Base-by-base conservation (phyloP, 2,888 invertebrate species). In the Dexiosoma caninum region DNA sequence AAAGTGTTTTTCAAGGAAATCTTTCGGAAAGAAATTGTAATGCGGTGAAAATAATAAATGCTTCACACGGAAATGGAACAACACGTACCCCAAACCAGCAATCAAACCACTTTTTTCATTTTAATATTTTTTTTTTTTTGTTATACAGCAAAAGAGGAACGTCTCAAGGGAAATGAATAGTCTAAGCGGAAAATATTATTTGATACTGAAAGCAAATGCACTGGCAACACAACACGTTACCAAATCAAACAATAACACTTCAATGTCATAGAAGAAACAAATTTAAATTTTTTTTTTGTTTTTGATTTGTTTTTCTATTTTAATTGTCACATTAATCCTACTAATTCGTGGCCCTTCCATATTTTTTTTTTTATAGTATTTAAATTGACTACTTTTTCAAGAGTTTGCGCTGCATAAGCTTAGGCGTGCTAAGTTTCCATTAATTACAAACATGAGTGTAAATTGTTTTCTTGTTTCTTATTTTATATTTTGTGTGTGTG, bases 1-100 rank as follows among this genome's bases (percentile, higher is more conserved):
- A 9, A 27, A 30, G 51, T 51, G 51, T 51, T 51, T 4, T n/a
- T 30, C 3, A 51, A 51, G 14, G 14, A 51, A 51, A 14, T 2
- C n/a, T 7, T 8, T 35, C 30, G 12, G 3, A 27, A 27, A 9
- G 7, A 44, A 27, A n/a, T 35, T 8, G 8, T 40, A 70, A 49
- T 64, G 57, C 49, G 70, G 40, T 23, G 64, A 57, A 77, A 51
- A 70, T 51, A 60, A 42, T 16, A 70, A 57, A 70, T 70, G 57
- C 57, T 42, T 32, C 49, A 64, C 70, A 77, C 57, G 77, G 10
- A 57, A 53, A 14, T 64, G 16, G 51, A 27, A 30, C 7, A 51
- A 14, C 19, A 27, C 12, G 16, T 32, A 8, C 10, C 7, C n/a
- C 27, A 32, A 44, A 62, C 16, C 8, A 44, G 19, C 27, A 42